Conservation (phyloP, 2,888 invertebrate genomes). For the Drosophila buzzatii region DNA sequence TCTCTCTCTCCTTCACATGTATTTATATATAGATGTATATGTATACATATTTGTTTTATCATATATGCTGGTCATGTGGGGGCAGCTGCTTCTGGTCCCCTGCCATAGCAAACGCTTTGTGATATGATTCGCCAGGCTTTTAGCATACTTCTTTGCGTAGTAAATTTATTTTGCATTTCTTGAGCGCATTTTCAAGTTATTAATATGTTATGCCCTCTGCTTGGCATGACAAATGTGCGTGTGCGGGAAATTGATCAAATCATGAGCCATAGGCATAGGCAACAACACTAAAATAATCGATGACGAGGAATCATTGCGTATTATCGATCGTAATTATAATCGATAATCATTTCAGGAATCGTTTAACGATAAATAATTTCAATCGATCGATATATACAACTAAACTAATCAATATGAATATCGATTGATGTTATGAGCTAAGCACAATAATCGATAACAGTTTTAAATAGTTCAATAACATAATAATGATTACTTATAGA, state of each 20-base stretch:
- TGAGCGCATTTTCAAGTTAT: neutral
- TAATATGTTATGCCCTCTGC: neutral
- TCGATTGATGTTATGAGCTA: neutral
- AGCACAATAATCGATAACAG: neutral
- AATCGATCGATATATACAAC: neutral
- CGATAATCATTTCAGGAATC: neutral
- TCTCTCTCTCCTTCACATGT: neutral
- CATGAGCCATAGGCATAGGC: too few relatives aligned
- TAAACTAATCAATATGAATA: neutral
- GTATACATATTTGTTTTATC: neutral
- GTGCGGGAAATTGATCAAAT: neutral
- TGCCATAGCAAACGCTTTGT: slow-evolving; percentile 18
- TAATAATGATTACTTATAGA: too few relatives aligned
- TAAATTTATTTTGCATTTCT: neutral
- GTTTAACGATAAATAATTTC: too few relatives aligned
- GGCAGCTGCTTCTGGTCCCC: neutral
- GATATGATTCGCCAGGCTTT: slow-evolving; percentile 26
- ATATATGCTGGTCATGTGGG: slow-evolving; percentile 11
- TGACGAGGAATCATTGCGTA: too few relatives aligned
- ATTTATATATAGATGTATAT: neutral
- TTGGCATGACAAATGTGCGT: neutral
- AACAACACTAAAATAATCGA: neutral
- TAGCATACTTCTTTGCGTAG: slow-evolving; percentile 24
- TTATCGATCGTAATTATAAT: neutral
- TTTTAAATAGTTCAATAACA: too few relatives aligned